phyloP scores from a whole-genome alignment of 2,888 invertebrate genomes.

The Timema cristinae region DNA sequence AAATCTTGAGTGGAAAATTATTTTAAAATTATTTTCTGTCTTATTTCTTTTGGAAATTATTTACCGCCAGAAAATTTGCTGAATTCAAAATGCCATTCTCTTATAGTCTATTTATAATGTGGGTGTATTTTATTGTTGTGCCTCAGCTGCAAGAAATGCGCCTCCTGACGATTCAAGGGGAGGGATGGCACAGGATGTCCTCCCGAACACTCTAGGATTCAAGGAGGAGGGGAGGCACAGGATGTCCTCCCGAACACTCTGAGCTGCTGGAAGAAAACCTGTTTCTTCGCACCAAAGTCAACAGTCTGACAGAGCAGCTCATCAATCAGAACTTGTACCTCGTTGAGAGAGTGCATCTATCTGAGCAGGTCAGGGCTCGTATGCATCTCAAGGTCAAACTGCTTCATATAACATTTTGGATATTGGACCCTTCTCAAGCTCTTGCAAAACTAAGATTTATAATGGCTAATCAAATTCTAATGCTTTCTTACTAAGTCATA shows the following conservation, averaged over 20 bases:
- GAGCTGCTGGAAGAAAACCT: constrained; percentile 51
- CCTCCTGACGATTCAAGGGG: constrained; percentile 56
- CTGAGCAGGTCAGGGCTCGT: constrained; percentile 66
- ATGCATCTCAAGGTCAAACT: constrained; percentile 50
- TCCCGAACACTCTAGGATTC: no score
- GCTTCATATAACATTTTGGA: no score
- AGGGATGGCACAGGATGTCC: no score
- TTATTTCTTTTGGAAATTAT: no score
- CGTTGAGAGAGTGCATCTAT: constrained; percentile 64
- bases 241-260: constrained; percentile 47
- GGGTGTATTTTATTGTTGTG: not conserved
- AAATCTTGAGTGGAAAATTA: no score
- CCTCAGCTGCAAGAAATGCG: constrained; percentile 52
- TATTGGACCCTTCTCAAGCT: no score
- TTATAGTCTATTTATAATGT: not conserved
- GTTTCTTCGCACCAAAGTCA: constrained; percentile 57
- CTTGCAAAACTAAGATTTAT: no score
- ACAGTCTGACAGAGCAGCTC: constrained; percentile 60
- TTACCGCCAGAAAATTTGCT: no score
- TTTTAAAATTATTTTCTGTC: no score
- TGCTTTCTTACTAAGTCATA: no score
- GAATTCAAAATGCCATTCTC: not conserved
- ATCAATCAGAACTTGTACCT: constrained; percentile 66
- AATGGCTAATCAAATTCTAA: no score
- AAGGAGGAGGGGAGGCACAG: constrained; percentile 28